Base-by-base conservation (phyloP, 2,797 vertebrate species). In the Philypnodon macrostomus region DNA sequence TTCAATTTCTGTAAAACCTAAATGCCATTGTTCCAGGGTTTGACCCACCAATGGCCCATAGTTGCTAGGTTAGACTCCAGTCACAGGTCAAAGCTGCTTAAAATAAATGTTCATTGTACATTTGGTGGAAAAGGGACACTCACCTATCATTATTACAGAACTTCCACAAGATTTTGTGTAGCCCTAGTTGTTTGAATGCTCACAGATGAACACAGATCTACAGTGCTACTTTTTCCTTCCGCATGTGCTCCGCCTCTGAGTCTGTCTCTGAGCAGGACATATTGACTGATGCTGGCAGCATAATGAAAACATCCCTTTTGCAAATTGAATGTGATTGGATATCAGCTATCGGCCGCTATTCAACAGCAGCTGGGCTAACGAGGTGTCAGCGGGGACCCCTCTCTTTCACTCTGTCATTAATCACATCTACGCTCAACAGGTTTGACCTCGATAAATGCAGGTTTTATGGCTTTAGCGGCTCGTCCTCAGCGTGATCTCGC, bases 321-420 rank as follows among this genome's bases (percentile, higher is more conserved):
- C 62, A 67, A 77, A 73, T 75, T 73, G 46, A 71, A 72, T 67
- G 64, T 77, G 65, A 85, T 74, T 80, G 70, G 68, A 67, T 77
- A 80, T 72, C 71, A 72, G 57, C 56, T 75, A 60, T 82, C 75
- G 55, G 60, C 61, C 33, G 41, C 36, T 24, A 39, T 73, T 77
- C 38, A 67, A 55, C 61, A 68, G 59, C 67, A 62, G 58, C 59
- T 31, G 14, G 49, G 58, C 34, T 71, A 72, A 71, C 57, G 42
- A 70, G 60, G 53, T 21, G 12, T 56, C 52, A 36, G 58, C 64
- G 47, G 33, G 27, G 0, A 38, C 31, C 17, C n/a, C 39, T 13
- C 17, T 14, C 33, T 30, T 21, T 39, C 31, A 35, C 16, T 19
- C 31, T 42, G 46, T 59, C 67, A 47, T 62, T 66, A 58, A 61